Evolutionary conservation across 2,113 vertebrate genomes (phyloP).

Genomic region (Orientallactaga bullata): DNA sequence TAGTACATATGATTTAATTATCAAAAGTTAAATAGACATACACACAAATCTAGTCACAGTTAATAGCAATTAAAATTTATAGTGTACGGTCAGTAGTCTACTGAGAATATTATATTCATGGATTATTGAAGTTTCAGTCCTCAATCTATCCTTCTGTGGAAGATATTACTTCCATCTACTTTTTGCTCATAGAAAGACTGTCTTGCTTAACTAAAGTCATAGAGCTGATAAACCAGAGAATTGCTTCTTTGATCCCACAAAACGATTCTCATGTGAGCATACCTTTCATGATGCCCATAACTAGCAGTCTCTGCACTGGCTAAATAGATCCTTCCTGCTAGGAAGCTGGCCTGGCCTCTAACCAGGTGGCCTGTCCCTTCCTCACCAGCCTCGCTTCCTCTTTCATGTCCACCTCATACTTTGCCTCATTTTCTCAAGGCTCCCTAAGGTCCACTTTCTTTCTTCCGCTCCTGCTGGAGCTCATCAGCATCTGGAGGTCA

Average conservation of each 20-base stretch:
- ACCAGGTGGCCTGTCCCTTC: neutral
- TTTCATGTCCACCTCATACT: neutral
- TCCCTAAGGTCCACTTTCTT: neutral
- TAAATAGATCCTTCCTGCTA: neutral
- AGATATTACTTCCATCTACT: neutral
- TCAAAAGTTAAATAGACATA: neutral
- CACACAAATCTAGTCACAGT: conserved; percentile 2
- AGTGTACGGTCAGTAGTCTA: neutral
- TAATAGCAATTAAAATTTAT: neutral
- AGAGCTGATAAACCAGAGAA: neutral
- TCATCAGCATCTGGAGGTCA: neutral
- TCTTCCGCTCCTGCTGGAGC: neutral
- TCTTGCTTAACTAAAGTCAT: neutral
- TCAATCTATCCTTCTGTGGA: neutral
- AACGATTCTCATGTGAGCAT: neutral
- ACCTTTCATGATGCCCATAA: neutral
- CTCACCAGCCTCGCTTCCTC: neutral
- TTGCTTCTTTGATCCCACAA: neutral
- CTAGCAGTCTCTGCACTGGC: neutral
- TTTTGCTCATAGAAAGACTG: neutral
- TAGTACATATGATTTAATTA: neutral
- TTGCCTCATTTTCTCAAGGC: neutral
- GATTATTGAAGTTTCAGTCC: conserved; percentile 5
- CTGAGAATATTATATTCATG: neutral
- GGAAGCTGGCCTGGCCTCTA: neutral